phyloP scores from a whole-genome alignment of 2,797 vertebrate genomes.

The Sphaeramia orbicularis region DNA sequence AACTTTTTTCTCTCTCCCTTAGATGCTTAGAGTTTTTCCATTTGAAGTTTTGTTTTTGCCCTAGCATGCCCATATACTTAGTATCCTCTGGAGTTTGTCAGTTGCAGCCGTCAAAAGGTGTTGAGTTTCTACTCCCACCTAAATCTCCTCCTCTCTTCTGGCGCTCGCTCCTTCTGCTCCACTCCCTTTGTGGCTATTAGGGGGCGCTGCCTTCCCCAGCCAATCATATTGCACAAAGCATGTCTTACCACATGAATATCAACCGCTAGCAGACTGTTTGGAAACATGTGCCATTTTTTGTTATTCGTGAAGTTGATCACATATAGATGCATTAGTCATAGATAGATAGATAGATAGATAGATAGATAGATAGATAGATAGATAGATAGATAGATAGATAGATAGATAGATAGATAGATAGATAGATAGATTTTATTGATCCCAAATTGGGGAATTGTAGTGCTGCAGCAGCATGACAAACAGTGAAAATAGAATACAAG shows the following conservation, averaged over 20 bases:
- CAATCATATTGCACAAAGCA: conserved; percentile 69
- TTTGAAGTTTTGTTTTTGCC: conserved; percentile 57
- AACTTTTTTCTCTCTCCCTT: conserved; percentile 21
- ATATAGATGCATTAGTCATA: conserved; percentile 48
- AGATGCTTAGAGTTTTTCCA: conserved; percentile 47
- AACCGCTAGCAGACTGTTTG: conserved; percentile 47
- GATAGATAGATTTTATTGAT: too few relatives aligned
- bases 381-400: too few relatives aligned
- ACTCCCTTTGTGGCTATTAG: conserved; percentile 64
- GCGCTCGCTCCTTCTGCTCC: conserved; percentile 54
- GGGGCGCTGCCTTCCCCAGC: conserved; percentile 71
- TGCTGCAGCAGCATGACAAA: too few relatives aligned
- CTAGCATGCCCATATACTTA: conserved; percentile 66
- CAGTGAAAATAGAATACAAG: too few relatives aligned
- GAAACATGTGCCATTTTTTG: conserved; percentile 56
- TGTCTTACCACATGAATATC: conserved; percentile 61
- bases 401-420: too few relatives aligned
- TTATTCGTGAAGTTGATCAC: conserved; percentile 61
- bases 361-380: too few relatives aligned
- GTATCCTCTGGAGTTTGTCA: conserved; percentile 73
- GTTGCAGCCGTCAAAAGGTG: conserved; percentile 66
- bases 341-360: too few relatives aligned
- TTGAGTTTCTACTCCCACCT: conserved; percentile 71
- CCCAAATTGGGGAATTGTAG: too few relatives aligned
- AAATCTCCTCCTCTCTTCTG: conserved; percentile 64